Conservation (phyloP, 1,140 invertebrate species). For the Yoshiicerus persimilis region DNA sequence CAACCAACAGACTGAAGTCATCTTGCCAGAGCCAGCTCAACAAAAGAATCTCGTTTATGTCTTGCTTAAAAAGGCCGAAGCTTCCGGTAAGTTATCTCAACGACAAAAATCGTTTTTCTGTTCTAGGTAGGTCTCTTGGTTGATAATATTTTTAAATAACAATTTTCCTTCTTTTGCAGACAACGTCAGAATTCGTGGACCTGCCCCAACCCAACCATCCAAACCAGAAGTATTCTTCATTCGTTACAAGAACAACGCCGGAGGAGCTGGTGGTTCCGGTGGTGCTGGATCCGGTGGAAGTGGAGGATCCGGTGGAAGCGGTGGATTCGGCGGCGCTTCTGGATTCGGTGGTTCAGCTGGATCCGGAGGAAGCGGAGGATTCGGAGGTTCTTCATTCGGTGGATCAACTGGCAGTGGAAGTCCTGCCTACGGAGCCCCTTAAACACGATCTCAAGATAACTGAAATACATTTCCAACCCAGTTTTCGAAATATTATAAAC, state of each 20-base stretch:
- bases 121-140: not conserved
- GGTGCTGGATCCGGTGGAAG: not conserved
- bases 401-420: not conserved
- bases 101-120: not conserved
- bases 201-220: not conserved
- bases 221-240: constrained; percentile 27
- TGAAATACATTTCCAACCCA: not conserved
- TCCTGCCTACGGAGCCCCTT: not conserved
- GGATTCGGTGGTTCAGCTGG: not conserved
- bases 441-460: not conserved
- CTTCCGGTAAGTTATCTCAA: not conserved
- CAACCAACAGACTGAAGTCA: constrained; percentile 59
- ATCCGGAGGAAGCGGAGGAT: not conserved
- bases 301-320: not conserved
- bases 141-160: not conserved
- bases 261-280: not conserved
- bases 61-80: constrained; percentile 84
- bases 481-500: not conserved
- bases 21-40: constrained; percentile 71
- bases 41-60: constrained; percentile 86
- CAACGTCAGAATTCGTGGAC: constrained; percentile 59
- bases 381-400: not conserved
- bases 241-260: not conserved
- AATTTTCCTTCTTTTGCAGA: constrained; percentile 59
- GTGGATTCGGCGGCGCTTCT: not conserved